Evolutionary conservation across 1,140 invertebrate genomes (phyloP).

Genomic region (Araneus ventricosus): DNA sequence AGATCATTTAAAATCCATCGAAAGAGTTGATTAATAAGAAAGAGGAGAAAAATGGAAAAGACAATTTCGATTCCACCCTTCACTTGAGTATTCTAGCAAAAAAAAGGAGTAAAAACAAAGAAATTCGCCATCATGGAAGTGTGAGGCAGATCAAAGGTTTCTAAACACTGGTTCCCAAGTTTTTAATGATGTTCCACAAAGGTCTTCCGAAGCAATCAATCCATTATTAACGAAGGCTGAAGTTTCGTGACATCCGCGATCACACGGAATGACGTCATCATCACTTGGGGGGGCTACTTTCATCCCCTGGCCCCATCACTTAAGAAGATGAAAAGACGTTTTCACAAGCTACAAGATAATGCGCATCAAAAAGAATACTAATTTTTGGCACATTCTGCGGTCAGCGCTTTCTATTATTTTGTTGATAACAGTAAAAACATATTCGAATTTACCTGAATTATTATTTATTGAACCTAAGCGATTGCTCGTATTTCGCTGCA

Average conservation of each 20-base stretch:
- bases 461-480: too few species aligned
- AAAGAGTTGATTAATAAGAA: too few species aligned
- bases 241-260: constrained; percentile 54
- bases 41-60: not conserved
- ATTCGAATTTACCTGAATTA: too few species aligned
- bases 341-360: not conserved
- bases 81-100: not conserved
- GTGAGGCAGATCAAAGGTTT: not conserved
- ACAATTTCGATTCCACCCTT: not conserved
- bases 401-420: too few species aligned
- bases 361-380: not conserved
- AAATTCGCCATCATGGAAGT: not conserved
- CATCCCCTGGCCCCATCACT: constrained; percentile 10
- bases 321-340: constrained; percentile 57
- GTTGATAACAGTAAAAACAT: too few species aligned
- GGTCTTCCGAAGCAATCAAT: constrained; percentile 24
- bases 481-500: too few species aligned
- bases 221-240: constrained; percentile 50
- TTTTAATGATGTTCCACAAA: constrained; percentile 55
- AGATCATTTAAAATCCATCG: too few species aligned
- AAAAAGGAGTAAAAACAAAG: not conserved
- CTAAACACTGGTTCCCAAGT: constrained; percentile 5
- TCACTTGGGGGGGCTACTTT: too few species aligned
- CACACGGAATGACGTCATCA: constrained; percentile 48
- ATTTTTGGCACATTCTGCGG: not conserved